Base-by-base conservation (phyloP, 2,113 vertebrate species). In the Alligator mississippiensis region DNA sequence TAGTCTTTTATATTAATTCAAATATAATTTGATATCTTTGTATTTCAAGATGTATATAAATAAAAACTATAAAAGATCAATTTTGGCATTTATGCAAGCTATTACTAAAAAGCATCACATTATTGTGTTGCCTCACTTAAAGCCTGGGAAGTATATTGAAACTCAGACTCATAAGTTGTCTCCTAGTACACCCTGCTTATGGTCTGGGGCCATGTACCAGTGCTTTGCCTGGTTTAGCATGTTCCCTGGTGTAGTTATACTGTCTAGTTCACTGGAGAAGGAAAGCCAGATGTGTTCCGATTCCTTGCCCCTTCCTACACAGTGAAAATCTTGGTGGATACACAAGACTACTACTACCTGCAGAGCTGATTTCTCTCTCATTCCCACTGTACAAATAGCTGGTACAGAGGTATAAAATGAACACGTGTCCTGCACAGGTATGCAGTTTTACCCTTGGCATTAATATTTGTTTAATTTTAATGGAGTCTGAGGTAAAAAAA, bases 181-280 rank as follows among this genome's bases (percentile, higher is more conserved):
- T 47, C 34, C 34, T 22, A 19, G 18, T 25, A 30, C 70, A 10
- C 3, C 34, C 24, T 72, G 62, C 25, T 22, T 38, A 5, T 13
- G 4, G 47, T 47, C 12, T 74, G 19, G 70, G 12, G 70, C 13
- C 34, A 74, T 38, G 11, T 13, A 74, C 70, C 30, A 27, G 59
- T 25, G 15, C 59, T 62, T 15, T 60, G 30, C 4, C 92, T 95
- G 96, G 27, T 5, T 38, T 34, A 34, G 12, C 30, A 2, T 21
- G 12, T 19, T 47, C 47, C 47, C 47, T 47, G 97, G 96, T 97
- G 95, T 92, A 96, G 93, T 88, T 84, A 25, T 3, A 93, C 93
- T 90, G 66, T 90, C 86, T 85, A 87, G 54, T 47, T 47, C 47
- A 47, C 8, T 47, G 47, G 47, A 47, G 47, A 47, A 9, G 47